These are phyloP conservation scores for Phymatocera aterrima DNA, from an alignment of 2,888 invertebrate species.

Conservation along the genomic window DNA sequence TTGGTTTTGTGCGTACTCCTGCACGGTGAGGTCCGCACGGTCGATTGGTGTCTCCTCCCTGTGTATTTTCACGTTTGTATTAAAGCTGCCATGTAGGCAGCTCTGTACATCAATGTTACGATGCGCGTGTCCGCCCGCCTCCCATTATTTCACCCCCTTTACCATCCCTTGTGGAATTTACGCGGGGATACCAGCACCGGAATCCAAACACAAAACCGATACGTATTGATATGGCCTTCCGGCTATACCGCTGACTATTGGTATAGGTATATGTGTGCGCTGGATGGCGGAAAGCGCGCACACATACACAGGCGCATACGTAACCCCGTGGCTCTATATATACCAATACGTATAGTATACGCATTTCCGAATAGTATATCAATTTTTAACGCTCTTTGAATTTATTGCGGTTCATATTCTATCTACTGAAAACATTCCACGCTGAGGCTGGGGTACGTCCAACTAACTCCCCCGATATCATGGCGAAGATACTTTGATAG, in stretches of 20 bases:
- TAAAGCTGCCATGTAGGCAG: no score
- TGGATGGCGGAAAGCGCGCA: background rate
- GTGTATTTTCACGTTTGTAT: constrained; percentile 61
- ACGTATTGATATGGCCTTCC: constrained; percentile 72
- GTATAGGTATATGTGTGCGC: background rate
- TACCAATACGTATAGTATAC: constrained; percentile 52
- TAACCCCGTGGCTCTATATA: constrained; percentile 5
- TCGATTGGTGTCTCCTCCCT: constrained; percentile 62
- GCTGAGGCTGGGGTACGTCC: background rate
- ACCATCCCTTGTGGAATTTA: constrained; percentile 44
- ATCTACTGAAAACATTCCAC: constrained; percentile 42
- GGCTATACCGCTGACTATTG: constrained; percentile 67
- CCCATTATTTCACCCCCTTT: constrained; percentile 63
- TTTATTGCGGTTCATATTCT: constrained; percentile 59
- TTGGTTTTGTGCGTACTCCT: constrained; percentile 61
- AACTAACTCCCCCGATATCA: background rate
- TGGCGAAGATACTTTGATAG: background rate
- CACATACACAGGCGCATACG: background rate
- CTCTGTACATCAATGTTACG: constrained; percentile 62
- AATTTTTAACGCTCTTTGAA: constrained; percentile 65
- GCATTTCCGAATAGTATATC: constrained; percentile 68
- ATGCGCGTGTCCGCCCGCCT: constrained; percentile 63
- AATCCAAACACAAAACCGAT: constrained; percentile 63
- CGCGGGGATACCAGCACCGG: constrained; percentile 1
- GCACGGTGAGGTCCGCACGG: constrained; percentile 58